Conservation (phyloP, 2,113 vertebrate genomes). For the Microcebus griseorufus region DNA sequence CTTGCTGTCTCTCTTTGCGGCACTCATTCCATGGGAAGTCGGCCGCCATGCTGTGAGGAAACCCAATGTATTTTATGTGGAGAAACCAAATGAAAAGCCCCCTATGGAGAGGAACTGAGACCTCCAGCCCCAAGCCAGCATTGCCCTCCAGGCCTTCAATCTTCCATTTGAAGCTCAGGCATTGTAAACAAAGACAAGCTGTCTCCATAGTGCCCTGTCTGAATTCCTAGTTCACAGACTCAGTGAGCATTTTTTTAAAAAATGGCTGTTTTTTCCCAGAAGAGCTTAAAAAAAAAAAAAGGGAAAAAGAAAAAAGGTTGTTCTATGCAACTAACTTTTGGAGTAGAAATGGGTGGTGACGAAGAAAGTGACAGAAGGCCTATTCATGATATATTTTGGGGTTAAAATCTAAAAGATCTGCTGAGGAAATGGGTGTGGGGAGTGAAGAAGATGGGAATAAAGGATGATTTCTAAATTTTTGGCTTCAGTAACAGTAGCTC, state of each 20-base stretch:
- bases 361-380: not conserved
- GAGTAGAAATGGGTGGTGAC: not conserved
- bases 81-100: not conserved
- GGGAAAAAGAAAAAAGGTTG: not conserved
- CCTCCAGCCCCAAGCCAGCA: not conserved
- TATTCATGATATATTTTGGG: not conserved
- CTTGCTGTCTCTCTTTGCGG: not conserved
- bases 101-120: not conserved
- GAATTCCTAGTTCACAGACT: not conserved
- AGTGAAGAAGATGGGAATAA: not conserved
- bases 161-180: not conserved
- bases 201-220: too few species aligned
- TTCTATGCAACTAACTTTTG: not conserved
- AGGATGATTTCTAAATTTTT: not conserved
- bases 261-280: not conserved
- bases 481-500: not conserved
- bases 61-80: too few species aligned
- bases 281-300: not conserved
- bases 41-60: not conserved
- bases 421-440: not conserved
- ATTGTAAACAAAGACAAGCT: not conserved
- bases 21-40: not conserved
- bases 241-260: not conserved
- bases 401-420: not conserved
- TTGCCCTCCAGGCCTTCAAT: not conserved